A percentile compares a stretch with the other conserved stretches of the same genome.
These are phyloP conservation scores for Caradrina clavipalpis DNA, from an alignment of 2,888 invertebrate species.

Conservation along the genomic window DNA sequence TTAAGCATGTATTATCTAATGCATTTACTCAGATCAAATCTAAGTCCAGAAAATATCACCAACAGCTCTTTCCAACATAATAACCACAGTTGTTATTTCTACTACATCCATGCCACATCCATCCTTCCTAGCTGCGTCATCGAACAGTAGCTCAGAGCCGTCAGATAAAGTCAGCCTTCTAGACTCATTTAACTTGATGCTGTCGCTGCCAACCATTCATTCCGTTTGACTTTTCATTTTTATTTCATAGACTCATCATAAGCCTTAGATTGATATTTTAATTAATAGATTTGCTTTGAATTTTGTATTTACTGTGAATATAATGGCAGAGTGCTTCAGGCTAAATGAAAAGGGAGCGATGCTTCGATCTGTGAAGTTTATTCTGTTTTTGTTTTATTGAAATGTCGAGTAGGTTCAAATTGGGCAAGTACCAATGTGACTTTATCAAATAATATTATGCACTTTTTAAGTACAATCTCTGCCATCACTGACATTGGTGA, in stretches of 20 bases:
- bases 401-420: no score
- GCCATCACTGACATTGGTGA: no score
- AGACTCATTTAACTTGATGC: conserved; percentile 79
- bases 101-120: conserved; percentile 51
- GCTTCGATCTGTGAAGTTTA: no score
- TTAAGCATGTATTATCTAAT: no score
- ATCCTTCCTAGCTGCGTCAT: conserved; percentile 44
- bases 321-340: not conserved
- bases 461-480: no score
- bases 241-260: conserved; percentile 63
- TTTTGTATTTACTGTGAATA: not conserved
- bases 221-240: conserved; percentile 66
- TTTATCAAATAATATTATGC: no score
- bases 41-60: no score
- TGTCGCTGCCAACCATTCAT: conserved; percentile 66
- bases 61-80: no score
- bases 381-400: no score
- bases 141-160: conserved; percentile 67
- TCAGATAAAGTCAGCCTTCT: conserved; percentile 77
- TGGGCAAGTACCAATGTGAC: no score
- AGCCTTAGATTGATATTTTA: conserved; percentile 60
- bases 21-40: no score
- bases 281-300: conserved; percentile 41
- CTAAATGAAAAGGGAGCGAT: no score
- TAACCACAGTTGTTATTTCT: not conserved